Evolutionary conservation across 2,888 invertebrate genomes (phyloP), one percentile per base, ranked within the genome.

Genomic region (Ormyrus thymus): DNA sequence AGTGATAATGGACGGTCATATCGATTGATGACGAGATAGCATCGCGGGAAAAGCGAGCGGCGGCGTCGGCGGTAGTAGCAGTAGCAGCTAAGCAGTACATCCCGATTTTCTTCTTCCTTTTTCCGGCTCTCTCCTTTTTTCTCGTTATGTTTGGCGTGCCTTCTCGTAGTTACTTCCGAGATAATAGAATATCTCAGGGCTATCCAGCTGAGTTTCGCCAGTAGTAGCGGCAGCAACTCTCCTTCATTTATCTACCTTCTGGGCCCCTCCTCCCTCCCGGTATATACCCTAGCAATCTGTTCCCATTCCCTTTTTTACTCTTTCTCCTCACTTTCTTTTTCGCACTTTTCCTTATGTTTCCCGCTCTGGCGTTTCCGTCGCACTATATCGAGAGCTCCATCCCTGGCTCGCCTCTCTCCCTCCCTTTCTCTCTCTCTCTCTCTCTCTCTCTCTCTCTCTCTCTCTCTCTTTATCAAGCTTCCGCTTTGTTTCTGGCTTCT

Each of bases 101-200:
- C 29, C 11, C 29, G 29, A 29, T 45, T 29, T 46, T 29, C 58
- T 46, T 53, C 15, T 50, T 51, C 29, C 53, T 11, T 7, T 29
- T 10, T 56, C 69, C 13, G 29, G 45, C 53, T 45, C 72, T 56
- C 55, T 69, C 62, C 13, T 64, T 51, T 58, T 51, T 48, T 46
- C 72, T 68, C 51, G 45, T 56, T 65, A 74, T 29, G 64, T 72
- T 81, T 79, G 77, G 81, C 77, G 78, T 74, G 74, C 70, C 55
- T 80, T 77, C 70, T 76, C 65, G 79, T 76, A 78, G 76, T 81
- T 81, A 79, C 64, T 80, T 71, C 64, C 53, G 51, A 78, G 78
- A 82, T 83, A 82, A 82, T 82, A 70, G 80, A 81, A 82, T 80
- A 81, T 82, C 76, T 77, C 75, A 58, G 51, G 53, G 64, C 75